Percentiles rank a stretch among this genome's conserved stretches.
Conservation (phyloP, 1,140 invertebrate species). For the Calliopsis andreniformis region DNA sequence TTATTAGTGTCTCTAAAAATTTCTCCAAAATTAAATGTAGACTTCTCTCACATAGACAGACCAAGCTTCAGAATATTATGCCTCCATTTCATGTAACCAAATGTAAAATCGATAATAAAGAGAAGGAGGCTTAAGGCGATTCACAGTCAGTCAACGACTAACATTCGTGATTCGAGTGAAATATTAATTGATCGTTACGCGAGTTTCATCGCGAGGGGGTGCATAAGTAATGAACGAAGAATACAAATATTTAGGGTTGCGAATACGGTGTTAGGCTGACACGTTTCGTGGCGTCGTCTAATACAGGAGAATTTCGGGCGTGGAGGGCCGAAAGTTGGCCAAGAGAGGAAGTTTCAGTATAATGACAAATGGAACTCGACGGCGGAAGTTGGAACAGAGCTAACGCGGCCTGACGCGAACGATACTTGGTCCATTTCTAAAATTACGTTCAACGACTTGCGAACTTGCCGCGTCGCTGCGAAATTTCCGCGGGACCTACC, state of each 20-base stretch:
- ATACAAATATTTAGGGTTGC: constrained; percentile 26
- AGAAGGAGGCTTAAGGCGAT: no score
- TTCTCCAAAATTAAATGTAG: no score
- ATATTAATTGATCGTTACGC: constrained; percentile 2
- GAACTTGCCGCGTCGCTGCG: constrained; percentile 4
- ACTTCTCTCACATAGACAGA: no score
- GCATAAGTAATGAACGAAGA: constrained; percentile 11
- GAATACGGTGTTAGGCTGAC: neutral
- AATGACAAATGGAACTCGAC: constrained; percentile 6
- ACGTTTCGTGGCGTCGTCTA: neutral
- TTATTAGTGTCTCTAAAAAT: no score
- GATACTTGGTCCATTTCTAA: constrained; percentile 39
- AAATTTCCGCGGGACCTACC: constrained; percentile 1
- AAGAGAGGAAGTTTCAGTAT: neutral
- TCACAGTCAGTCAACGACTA: neutral
- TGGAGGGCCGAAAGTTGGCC: neutral
- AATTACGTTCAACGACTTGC: constrained; percentile 29
- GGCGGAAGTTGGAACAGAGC: neutral
- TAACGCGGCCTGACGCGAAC: constrained; percentile 22
- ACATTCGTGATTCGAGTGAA: neutral
- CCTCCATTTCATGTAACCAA: no score
- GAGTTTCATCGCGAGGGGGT: neutral
- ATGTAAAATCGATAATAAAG: no score
- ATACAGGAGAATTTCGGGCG: neutral
- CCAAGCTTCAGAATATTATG: no score